Evolutionary conservation across 2,797 vertebrate genomes (phyloP).

Genomic region (Oceanodroma leucorhoa): DNA sequence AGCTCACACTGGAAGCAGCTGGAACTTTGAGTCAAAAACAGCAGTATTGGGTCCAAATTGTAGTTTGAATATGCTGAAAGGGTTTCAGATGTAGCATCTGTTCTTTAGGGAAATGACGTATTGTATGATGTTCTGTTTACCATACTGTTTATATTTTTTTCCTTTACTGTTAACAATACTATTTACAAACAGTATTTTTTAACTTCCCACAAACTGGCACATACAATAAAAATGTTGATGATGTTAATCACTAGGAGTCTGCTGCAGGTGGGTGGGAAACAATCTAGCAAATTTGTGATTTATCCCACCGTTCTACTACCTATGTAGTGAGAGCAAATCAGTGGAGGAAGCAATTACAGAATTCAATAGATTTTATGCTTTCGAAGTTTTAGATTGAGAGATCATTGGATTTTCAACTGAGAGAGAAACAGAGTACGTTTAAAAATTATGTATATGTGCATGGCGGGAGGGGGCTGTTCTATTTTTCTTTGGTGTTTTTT

Average conservation of each 20-base stretch:
- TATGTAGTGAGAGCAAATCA: not conserved
- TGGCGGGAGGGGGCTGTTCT: accelerated
- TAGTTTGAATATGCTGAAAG: not conserved
- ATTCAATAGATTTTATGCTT: not conserved
- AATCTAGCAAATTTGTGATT: not conserved
- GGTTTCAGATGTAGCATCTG: not conserved
- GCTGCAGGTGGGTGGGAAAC: not conserved
- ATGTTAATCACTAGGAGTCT: not conserved
- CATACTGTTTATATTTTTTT: not conserved
- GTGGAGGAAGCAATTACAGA: not conserved
- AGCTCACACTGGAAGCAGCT: not conserved
- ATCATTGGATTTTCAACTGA: not conserved
- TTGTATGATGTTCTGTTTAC: not conserved
- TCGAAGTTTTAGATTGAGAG: not conserved
- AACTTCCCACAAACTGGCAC: not conserved
- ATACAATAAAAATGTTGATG: not conserved
- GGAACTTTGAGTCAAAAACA: not conserved
- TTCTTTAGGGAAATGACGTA: not conserved
- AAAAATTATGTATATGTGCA: not conserved
- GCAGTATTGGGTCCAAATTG: not conserved
- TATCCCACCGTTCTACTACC: not conserved
- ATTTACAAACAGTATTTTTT: not conserved
- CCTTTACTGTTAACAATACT: not conserved
- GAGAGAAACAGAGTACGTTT: not conserved
- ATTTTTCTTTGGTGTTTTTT: not conserved